These are phyloP conservation scores for Scolopax mira DNA, from an alignment of 2,113 vertebrate genomes.

Conservation along the genomic window DNA sequence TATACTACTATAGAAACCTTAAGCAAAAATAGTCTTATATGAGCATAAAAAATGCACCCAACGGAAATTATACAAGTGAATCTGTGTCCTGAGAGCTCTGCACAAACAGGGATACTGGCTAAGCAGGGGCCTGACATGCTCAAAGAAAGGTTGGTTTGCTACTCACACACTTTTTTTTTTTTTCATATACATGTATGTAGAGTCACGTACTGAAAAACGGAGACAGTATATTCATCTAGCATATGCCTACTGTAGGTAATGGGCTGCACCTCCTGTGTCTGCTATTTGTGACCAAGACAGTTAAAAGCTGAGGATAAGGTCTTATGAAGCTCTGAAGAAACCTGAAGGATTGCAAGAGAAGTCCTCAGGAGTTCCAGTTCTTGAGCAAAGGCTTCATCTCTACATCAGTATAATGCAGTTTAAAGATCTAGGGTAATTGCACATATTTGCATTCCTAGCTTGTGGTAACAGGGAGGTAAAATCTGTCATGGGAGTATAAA, in stretches of 20 bases:
- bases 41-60: neutral
- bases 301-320: neutral
- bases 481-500: neutral
- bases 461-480: neutral
- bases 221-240: neutral
- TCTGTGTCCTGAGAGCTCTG: neutral
- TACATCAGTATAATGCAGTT: neutral
- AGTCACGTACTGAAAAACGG: neutral
- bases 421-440: neutral
- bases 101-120: neutral
- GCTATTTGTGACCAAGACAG: neutral
- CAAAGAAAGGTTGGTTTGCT: neutral
- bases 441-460: neutral
- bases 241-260: neutral
- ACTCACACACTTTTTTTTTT: neutral
- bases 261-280: neutral
- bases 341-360: neutral
- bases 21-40: neutral
- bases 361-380: neutral
- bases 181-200: neutral
- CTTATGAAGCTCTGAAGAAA: neutral
- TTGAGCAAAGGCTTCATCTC: neutral
- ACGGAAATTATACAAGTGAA: neutral
- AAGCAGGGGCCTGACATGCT: neutral
- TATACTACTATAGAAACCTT: neutral